Evolutionary conservation across 2,113 vertebrate genomes (phyloP).

Genomic region (Canis aureus): DNA sequence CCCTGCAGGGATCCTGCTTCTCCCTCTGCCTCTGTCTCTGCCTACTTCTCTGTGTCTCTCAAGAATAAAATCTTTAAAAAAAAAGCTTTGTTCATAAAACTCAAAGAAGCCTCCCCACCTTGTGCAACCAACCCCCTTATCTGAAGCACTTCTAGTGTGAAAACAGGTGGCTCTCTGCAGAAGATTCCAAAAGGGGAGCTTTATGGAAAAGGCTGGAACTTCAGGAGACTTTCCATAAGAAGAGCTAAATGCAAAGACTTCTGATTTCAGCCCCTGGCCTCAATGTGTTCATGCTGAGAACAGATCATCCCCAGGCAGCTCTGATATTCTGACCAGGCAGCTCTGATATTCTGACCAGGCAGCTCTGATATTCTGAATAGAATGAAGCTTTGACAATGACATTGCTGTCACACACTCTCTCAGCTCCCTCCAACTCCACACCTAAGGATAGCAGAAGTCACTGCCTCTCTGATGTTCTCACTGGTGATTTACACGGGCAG

Average conservation of each 20-base stretch:
- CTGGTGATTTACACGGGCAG: fast-evolving
- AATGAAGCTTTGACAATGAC: background rate
- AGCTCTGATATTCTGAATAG: background rate
- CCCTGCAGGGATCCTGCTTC: too few relatives aligned
- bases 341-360: background rate
- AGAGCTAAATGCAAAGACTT: background rate
- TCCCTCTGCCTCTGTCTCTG: too few relatives aligned
- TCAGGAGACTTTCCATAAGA: background rate
- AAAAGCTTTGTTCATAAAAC: background rate
- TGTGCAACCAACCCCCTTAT: fast-evolving
- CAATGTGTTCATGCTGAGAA: background rate
- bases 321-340: background rate
- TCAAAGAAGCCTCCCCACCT: background rate
- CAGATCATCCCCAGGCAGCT: background rate
- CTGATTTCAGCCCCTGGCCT: background rate
- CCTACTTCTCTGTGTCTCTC: too few relatives aligned
- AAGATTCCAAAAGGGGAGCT: too few relatives aligned
- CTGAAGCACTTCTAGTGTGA: background rate
- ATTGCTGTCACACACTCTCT: fast-evolving
- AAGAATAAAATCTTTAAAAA: too few relatives aligned
- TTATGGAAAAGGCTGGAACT: fast-evolving
- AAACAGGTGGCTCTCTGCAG: background rate
- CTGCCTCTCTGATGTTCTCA: fast-evolving
- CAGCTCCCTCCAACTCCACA: background rate
- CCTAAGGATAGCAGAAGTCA: fast-evolving